Base-by-base conservation (phyloP, 2,888 invertebrate species). In the Dryadula phaetusa region DNA sequence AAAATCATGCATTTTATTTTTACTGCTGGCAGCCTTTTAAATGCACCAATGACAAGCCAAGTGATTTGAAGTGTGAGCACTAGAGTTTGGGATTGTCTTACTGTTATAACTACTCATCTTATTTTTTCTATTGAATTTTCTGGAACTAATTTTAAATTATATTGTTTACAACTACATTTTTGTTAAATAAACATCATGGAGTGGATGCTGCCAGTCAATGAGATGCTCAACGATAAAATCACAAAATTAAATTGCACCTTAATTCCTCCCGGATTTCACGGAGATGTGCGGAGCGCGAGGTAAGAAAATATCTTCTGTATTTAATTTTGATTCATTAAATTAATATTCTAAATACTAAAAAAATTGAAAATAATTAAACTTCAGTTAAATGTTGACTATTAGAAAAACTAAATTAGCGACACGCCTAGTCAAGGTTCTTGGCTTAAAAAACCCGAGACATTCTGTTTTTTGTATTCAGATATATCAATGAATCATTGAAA, bases 191-290 rank as follows among this genome's bases (percentile, higher is more conserved):
- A 10, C 34, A 73, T 60, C 70, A 84, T 84, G 83, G 80, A 84
- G 69, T 76, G 74, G 75, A 69, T 54, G 8, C 63, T 84, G 64
- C 69, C 82, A 0, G 77, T 85, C 0, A 89, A 89, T 64, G 81
- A 85, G 0, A 77, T 88, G 49, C 70, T 88, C 0, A 69, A 53
- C 0, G 78, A 84, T 0, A 76, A 82, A 10, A 84, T 88, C 28
- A 85, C 85, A 0, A 86, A 83, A 63, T 46, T 89, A n/a, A 76
- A 79, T 10, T 74, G 75, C 54, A 79, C 80, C 0, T 62, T 88
- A 42, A 71, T 86, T 10, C 88, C 88, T 3, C 81, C 83, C 1
- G 80, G 81, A 7, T 85, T 82, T 64, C 77, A 73, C 2, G 87
- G 84, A 2, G 84, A 87, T 62, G 78, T 78, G 0, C 76, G 80